These are phyloP conservation scores for Meganola albula DNA, from an alignment of 2,888 invertebrate genomes.

Conservation along the genomic window DNA sequence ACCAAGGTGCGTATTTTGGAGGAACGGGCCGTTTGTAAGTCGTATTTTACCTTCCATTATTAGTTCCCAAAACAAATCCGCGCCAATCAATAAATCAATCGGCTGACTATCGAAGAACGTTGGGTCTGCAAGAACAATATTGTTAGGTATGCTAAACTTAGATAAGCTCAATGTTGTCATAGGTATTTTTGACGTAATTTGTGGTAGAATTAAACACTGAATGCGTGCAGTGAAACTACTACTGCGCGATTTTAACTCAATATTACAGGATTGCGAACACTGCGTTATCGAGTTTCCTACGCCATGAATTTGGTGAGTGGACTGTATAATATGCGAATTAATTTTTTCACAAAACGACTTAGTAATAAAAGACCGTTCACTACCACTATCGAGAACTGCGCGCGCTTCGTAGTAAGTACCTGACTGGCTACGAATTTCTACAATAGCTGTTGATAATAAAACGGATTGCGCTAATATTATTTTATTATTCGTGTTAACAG, in stretches of 20 bases:
- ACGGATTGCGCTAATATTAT: no score
- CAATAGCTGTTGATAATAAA: constrained; percentile 2
- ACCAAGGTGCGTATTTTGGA: constrained; percentile 2
- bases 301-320: constrained; percentile 19
- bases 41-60: constrained; percentile 5
- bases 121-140: constrained; percentile 6
- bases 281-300: constrained; percentile 17
- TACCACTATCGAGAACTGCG: constrained; percentile 3
- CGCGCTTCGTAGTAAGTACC: neutral
- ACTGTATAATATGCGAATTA: constrained; percentile 21
- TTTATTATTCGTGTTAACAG: no score
- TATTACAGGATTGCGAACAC: constrained; percentile 12
- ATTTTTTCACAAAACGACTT: constrained; percentile 16
- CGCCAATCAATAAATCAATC: no score
- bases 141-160: constrained; percentile 1
- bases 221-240: constrained; percentile 8
- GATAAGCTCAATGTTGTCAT: neutral
- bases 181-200: constrained; percentile 1
- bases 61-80: constrained; percentile 6
- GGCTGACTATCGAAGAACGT: neutral
- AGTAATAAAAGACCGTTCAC: constrained; percentile 4
- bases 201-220: constrained; percentile 15
- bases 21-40: constrained; percentile 2
- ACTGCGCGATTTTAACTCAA: constrained; percentile 9
- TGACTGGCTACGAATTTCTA: neutral